Conservation (phyloP, 2,888 invertebrate genomes). For the Xylota segnis region DNA sequence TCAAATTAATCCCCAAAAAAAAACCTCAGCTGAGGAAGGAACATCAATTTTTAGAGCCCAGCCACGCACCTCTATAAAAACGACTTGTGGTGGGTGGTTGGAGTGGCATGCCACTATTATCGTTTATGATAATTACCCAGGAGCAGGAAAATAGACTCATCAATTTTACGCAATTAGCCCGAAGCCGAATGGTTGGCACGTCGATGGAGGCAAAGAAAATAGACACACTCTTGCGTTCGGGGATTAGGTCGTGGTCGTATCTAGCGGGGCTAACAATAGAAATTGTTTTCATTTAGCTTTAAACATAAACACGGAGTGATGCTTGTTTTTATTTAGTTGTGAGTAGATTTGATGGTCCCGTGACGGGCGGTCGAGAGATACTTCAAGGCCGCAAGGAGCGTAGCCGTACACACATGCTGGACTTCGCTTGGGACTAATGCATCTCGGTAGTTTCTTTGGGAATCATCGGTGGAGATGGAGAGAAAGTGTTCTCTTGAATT, state of each 20-base stretch:
- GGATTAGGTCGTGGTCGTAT: not conserved
- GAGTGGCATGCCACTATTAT: constrained; percentile 5
- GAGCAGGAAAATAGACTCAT: constrained; percentile 10
- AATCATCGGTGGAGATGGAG: no score
- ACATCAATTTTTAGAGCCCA: not conserved
- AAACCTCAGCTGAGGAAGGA: not conserved
- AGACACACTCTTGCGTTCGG: not conserved
- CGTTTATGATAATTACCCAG: constrained; percentile 9
- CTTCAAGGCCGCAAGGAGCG: not conserved
- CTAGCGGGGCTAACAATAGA: constrained; percentile 7
- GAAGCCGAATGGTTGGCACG: not conserved
- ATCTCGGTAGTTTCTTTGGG: not conserved
- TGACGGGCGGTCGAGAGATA: not conserved
- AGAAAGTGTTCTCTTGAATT: not conserved
- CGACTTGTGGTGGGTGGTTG: not conserved
- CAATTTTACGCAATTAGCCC: constrained; percentile 10
- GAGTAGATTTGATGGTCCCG: no score
- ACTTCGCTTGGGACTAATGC: no score
- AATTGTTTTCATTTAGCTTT: constrained; percentile 8
- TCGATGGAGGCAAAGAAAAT: not conserved
- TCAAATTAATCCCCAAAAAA: not conserved
- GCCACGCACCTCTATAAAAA: not conserved
- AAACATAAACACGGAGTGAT: not conserved
- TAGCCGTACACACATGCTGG: no score
- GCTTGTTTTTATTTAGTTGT: not conserved